A percentile compares a stretch with the other conserved stretches of the same genome.
phyloP scores from a whole-genome alignment of 2,113 vertebrate genomes.

The Heloderma charlesbogerti region DNA sequence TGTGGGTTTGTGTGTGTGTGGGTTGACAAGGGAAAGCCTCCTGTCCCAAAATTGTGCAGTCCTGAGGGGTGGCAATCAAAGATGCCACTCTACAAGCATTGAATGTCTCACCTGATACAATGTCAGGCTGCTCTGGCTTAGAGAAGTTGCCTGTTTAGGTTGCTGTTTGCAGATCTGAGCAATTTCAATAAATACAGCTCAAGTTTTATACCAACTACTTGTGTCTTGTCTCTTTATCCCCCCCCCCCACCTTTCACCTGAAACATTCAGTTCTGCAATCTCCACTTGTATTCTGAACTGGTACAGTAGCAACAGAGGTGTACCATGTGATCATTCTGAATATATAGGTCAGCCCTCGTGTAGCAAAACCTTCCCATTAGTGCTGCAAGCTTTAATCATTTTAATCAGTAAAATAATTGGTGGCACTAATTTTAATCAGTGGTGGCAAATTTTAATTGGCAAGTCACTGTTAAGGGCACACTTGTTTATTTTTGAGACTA shows the following conservation, averaged over 20 bases:
- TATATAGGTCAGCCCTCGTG: neutral
- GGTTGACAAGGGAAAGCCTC: no score
- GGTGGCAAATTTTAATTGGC: slow-evolving; percentile 8
- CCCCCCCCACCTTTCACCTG: neutral
- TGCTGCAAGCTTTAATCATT: neutral
- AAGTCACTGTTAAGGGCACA: neutral
- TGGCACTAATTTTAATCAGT: slow-evolving; percentile 25
- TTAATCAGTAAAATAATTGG: slow-evolving; percentile 13
- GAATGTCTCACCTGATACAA: no score
- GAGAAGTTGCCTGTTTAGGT: no score
- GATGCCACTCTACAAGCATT: no score
- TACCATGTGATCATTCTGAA: neutral
- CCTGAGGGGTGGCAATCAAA: no score
- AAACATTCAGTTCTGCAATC: neutral
- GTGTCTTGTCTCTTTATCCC: no score
- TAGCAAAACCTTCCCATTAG: neutral
- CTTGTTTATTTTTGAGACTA: neutral
- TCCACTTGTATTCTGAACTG: neutral
- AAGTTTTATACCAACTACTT: no score
- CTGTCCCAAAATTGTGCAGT: neutral
- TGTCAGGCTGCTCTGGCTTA: no score
- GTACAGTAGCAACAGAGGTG: neutral
- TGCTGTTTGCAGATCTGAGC: no score
- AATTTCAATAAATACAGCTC: no score
- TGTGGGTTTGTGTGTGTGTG: no score